phyloP scores from a whole-genome alignment of 2,888 invertebrate genomes.

The Himalopsyche kuldschensis region DNA sequence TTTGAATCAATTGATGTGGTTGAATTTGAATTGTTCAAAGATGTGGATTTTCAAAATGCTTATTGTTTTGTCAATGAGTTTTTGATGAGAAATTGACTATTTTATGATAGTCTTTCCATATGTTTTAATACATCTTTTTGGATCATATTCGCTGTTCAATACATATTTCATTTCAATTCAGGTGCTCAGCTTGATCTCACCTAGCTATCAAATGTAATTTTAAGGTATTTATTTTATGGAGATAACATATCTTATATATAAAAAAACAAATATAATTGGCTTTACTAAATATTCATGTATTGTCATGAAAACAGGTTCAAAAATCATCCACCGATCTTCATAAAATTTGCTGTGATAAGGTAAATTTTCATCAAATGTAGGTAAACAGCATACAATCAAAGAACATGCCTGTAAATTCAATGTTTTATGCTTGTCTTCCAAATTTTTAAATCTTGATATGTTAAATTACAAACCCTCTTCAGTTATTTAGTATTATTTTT shows the following conservation, averaged over 20 bases:
- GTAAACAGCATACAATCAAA: background rate
- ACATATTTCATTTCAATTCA: too few relatives aligned
- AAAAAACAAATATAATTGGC: background rate
- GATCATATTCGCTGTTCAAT: too few relatives aligned
- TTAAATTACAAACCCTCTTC: background rate
- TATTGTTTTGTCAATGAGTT: too few relatives aligned
- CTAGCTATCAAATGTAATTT: too few relatives aligned
- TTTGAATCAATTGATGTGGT: background rate
- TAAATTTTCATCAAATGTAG: constrained; percentile 46
- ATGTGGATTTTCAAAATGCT: too few relatives aligned
- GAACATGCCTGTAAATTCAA: background rate
- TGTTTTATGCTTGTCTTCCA: background rate
- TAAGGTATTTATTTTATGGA: background rate
- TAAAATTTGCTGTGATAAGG: constrained; percentile 63
- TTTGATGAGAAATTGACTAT: too few relatives aligned
- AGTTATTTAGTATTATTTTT: background rate
- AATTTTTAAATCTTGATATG: background rate
- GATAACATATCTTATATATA: background rate
- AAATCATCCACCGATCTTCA: constrained; percentile 44
- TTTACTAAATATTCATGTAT: constrained; percentile 8
- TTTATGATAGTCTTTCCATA: too few relatives aligned
- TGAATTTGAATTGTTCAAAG: background rate
- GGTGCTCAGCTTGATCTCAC: too few relatives aligned
- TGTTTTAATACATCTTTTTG: too few relatives aligned
- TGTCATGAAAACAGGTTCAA: constrained; percentile 21